Evolutionary conservation across 2,113 vertebrate genomes (phyloP), one percentile per base, ranked within the genome.

Genomic region (Neoarius graeffei): DNA sequence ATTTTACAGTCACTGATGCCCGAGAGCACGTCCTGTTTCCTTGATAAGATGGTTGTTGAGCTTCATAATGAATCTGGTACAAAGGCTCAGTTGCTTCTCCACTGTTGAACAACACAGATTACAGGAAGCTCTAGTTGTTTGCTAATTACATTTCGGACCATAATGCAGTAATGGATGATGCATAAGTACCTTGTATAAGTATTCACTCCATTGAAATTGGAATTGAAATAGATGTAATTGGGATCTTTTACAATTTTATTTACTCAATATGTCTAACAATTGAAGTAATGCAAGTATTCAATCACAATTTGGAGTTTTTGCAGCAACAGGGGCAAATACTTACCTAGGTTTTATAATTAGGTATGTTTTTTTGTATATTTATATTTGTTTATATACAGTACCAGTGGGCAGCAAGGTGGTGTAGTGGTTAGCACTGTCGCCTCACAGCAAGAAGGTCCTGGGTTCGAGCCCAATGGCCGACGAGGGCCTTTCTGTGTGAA

Each of bases 21-120:
- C 89, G 87, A 89, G 86, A 59, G 77, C 82, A 89, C 91, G 85
- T 87, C 87, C 86, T 89, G 89, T 87, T 86, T 88, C 81, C 85
- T 76, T 83, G 82, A 92, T 66, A 90, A 88, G 88, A 88, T 89
- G 54, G 67, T 73, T 76, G 80, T 85, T 67, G 86, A 92, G 91
- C 48, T 90, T 88, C 83, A 85, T 82, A 85, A 87, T 89, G 74
- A 71, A 81, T 86, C 79, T 88, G 35, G 4, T 88, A 60, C 54
- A 67, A 90, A 77, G 20, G 14, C 76, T 56, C 25, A 30, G 15
- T 59, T 15, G 59, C 56, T 59, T 81, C 56, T 59, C 27, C 9
- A 4, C 13, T 56, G 10, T 52, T 25, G 9, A 15, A 77, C 35
- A n/a, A n/a, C 10, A 59, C 42, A 86, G 74, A 64, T 30, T 79